phyloP scores from a whole-genome alignment of 64 coral and sea anemone genomes.

The Actinia tenebrosa region DNA sequence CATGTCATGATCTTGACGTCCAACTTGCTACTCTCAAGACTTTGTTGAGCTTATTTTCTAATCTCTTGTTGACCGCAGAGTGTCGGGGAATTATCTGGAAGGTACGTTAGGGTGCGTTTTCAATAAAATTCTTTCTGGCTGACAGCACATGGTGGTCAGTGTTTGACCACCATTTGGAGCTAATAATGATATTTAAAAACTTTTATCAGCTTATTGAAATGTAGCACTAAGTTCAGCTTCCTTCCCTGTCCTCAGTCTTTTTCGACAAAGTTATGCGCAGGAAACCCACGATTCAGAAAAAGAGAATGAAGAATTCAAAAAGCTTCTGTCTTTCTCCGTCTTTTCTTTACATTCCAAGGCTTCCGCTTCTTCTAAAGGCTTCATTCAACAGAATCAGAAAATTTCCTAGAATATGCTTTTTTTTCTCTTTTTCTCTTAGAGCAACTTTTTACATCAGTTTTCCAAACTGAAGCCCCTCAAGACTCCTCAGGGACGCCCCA shows the following conservation, averaged over 20 bases:
- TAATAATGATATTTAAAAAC: too few species aligned
- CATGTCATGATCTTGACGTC: constrained; percentile 48
- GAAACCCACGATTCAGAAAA: too few species aligned
- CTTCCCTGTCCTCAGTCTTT: too few species aligned
- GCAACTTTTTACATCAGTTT: constrained; percentile 84
- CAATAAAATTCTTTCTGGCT: too few species aligned
- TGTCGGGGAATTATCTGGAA: constrained; percentile 90
- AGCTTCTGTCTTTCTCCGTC: too few species aligned
- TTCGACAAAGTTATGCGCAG: too few species aligned
- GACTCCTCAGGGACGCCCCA: constrained; percentile 39
- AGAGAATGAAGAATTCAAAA: too few species aligned
- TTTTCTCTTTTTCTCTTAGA: constrained; percentile 31
- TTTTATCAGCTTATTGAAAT: too few species aligned
- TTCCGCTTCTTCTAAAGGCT: background rate
- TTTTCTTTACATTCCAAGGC: too few species aligned
- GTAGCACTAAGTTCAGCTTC: too few species aligned
- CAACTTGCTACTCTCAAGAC: constrained; percentile 49
- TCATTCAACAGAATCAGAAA: background rate
- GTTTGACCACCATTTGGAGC: too few species aligned
- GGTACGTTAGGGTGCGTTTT: constrained; percentile 18
- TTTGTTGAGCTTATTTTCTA: constrained; percentile 62
- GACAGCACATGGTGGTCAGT: too few species aligned
- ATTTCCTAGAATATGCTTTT: background rate
- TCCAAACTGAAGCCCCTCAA: constrained; percentile 70
- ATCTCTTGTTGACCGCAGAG: constrained; percentile 64